Base-by-base conservation (phyloP, 2,113 vertebrate species). In the Pundamilia nyererei region DNA sequence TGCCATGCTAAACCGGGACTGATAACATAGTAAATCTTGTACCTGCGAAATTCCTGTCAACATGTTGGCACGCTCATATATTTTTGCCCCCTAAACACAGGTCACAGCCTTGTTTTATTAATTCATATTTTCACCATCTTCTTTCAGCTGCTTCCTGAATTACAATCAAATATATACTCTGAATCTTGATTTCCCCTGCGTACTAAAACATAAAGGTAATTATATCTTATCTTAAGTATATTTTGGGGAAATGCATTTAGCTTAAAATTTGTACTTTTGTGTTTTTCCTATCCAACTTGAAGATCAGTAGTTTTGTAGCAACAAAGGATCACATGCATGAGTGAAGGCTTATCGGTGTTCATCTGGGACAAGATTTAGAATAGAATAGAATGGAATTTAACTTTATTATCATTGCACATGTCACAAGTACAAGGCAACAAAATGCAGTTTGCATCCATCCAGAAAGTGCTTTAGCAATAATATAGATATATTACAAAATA, bases 151-250 rank as follows among this genome's bases (percentile, higher is more conserved):
- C 38, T 45, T 42, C 38, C 38, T 45, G 13, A 72, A 72, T 26
- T 24, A 24, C 24, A 65, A 38, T 38, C 60, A 65, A 21, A 65
- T 38, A 38, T 65, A 65, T 65, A 65, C 60, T 38, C 19, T 38
- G 33, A 65, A 21, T 65, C 6, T 7, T 21, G 10, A 65, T 65
- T 65, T 38, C 10, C 19, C 10, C 33, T 8, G 6, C 3, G 1
- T 38, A 21, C 33, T 38, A 65, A 13, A 65, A 38, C 2, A 65
- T 21, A 13, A 38, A 65, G 60, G 19, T 65, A 21, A 38, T 21
- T 5, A 0, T 38, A 65, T 65, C 58, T 60, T 0, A 10, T 17
- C 9, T 38, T 38, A 38, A 65, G 33, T 0, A 38, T 38, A 38
- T 65, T 65, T 38, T 21, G 4, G 33, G 60, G 60, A 65, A 65